phyloP scores from a whole-genome alignment of 2,888 invertebrate genomes.

The Dasypolia templi region DNA sequence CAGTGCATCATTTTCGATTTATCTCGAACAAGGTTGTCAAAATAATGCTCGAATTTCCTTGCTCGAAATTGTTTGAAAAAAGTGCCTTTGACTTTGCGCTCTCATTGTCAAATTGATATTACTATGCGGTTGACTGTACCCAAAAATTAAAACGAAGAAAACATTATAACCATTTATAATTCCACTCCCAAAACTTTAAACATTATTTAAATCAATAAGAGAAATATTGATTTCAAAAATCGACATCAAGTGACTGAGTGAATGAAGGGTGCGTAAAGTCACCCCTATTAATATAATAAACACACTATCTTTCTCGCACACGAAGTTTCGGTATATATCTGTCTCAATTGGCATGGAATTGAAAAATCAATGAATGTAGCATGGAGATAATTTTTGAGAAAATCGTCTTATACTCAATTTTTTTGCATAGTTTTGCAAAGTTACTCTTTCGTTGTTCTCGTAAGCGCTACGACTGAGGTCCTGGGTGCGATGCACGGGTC shows the following conservation, averaged over 20 bases:
- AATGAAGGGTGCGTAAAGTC: slow-evolving; percentile 73
- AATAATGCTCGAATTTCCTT: too few species aligned
- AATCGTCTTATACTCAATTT: background rate
- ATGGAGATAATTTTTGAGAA: slow-evolving; percentile 43
- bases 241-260: slow-evolving; percentile 52
- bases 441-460: too few species aligned
- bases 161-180: background rate
- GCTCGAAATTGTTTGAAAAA: too few species aligned
- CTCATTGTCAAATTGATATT: too few species aligned
- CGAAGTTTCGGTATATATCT: slow-evolving; percentile 16
- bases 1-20: too few species aligned
- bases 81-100: too few species aligned
- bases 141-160: too few species aligned
- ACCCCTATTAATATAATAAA: slow-evolving; percentile 79
- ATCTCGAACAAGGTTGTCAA: too few species aligned
- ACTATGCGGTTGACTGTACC: too few species aligned
- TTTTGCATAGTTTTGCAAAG: too few species aligned
- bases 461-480: too few species aligned
- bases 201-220: slow-evolving; percentile 29
- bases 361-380: slow-evolving; percentile 78
- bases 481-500: too few species aligned
- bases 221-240: slow-evolving; percentile 66
- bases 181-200: slow-evolving; percentile 20
- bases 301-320: slow-evolving; percentile 72
- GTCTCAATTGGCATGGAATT: slow-evolving; percentile 80